Conservation (phyloP, 2,888 invertebrate species). For the Drosophila neotestacea region DNA sequence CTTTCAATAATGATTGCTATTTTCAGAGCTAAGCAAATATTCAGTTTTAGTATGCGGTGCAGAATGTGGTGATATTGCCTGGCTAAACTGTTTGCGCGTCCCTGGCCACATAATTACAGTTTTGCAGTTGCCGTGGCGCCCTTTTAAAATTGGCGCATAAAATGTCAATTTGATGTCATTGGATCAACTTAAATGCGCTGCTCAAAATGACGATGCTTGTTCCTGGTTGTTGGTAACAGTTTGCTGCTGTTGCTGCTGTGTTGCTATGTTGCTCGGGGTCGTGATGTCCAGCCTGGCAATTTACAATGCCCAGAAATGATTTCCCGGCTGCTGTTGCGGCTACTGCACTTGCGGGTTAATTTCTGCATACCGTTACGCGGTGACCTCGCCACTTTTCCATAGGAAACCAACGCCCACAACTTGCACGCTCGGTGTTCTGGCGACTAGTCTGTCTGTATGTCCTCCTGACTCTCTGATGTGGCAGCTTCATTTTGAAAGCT, state of each 20-base stretch:
- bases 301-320: constrained; percentile 68
- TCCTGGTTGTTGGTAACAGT: constrained; percentile 12
- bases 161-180: constrained; percentile 82
- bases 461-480: constrained; percentile 35
- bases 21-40: constrained; percentile 2
- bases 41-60: background rate
- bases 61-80: constrained; percentile 12
- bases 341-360: constrained; percentile 72
- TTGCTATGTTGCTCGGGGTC: constrained; percentile 25
- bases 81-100: constrained; percentile 68
- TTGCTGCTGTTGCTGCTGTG: constrained; percentile 1
- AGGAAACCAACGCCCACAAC: constrained; percentile 35
- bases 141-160: constrained; percentile 81
- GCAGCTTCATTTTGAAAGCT: constrained; percentile 61
- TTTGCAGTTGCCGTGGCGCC: constrained; percentile 50
- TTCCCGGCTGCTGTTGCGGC: constrained; percentile 54
- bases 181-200: constrained; percentile 79
- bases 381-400: constrained; percentile 61
- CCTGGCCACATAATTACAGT: constrained; percentile 74
- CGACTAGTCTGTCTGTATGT: constrained; percentile 7
- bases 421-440: constrained; percentile 34
- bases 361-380: constrained; percentile 68
- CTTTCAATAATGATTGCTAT: constrained; percentile 7
- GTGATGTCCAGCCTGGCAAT: constrained; percentile 49
- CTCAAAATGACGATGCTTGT: constrained; percentile 38